phyloP scores from a whole-genome alignment of 2,113 vertebrate species.

The Bos indicus region DNA sequence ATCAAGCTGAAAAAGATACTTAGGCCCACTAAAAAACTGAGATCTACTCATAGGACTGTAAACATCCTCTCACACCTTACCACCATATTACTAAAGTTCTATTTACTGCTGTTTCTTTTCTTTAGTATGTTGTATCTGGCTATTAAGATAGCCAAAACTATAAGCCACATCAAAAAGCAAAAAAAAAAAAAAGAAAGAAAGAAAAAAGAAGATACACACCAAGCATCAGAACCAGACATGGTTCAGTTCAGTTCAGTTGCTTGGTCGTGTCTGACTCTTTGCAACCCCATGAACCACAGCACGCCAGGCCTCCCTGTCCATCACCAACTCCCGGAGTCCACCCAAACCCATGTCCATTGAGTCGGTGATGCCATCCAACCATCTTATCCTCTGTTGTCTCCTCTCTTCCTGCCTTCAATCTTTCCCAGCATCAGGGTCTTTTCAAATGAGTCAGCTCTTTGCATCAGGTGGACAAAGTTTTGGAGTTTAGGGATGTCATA shows the following conservation, averaged over 20 bases:
- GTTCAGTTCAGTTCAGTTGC: neutral
- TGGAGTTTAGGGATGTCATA: neutral
- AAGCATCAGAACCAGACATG: neutral
- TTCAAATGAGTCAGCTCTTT: too few relatives aligned
- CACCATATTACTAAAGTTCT: neutral
- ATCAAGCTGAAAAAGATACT: neutral
- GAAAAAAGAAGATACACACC: neutral
- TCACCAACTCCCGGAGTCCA: neutral
- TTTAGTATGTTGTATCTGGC: neutral
- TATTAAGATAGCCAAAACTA: neutral
- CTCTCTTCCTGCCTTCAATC: too few relatives aligned
- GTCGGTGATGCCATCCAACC: too few relatives aligned
- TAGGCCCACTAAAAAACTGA: neutral
- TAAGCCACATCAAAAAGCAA: neutral
- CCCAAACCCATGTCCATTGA: too few relatives aligned
- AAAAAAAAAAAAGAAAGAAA: neutral
- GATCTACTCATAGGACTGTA: neutral
- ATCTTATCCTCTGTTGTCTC: too few relatives aligned
- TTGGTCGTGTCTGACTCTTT: neutral
- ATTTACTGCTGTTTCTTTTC: neutral
- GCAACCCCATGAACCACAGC: neutral
- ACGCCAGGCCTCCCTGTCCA: neutral
- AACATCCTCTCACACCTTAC: neutral
- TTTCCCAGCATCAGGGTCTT: too few relatives aligned
- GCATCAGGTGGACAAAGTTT: too few relatives aligned